These are phyloP conservation scores for Osmerus mordax DNA, from an alignment of 2,113 vertebrate genomes.

Conservation along the genomic window DNA sequence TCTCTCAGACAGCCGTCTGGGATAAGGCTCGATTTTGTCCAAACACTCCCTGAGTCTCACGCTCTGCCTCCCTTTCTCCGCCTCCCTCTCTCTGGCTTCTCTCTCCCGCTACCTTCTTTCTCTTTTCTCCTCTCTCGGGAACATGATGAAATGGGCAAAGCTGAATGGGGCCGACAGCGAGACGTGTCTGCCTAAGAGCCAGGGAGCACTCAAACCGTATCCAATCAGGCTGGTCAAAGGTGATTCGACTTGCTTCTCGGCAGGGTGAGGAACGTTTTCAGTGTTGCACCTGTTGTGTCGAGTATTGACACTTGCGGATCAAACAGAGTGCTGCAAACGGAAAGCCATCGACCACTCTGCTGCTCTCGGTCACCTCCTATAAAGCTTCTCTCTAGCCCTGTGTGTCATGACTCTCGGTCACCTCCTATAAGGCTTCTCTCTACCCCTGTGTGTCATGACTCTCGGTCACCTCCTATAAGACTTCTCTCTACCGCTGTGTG, in stretches of 20 bases:
- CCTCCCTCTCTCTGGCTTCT: slow-evolving; percentile 11
- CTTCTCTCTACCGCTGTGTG: not conserved
- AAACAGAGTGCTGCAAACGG: slow-evolving; percentile 1
- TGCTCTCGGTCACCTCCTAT: no score
- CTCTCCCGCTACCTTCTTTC: slow-evolving; percentile 34
- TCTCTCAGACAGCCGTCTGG: slow-evolving; percentile 42
- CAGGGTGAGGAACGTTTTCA: slow-evolving; percentile 27
- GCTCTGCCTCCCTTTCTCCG: slow-evolving; percentile 3
- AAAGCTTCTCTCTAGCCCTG: no score
- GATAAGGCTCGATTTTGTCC: slow-evolving; percentile 41
- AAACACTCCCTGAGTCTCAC: slow-evolving; percentile 16
- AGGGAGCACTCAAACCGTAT: slow-evolving; percentile 61
- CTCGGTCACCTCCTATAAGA: not conserved
- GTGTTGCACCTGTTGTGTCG: slow-evolving; percentile 18
- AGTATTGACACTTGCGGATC: slow-evolving; percentile 24
- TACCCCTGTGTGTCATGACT: slow-evolving; percentile 1
- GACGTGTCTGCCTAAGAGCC: slow-evolving; percentile 34
- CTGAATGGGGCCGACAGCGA: slow-evolving; percentile 47
- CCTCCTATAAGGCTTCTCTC: not conserved
- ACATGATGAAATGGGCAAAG: slow-evolving; percentile 48
- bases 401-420: not conserved
- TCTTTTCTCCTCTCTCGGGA: slow-evolving; percentile 36
- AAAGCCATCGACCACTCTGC: slow-evolving; percentile 6
- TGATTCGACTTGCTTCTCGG: slow-evolving; percentile 37
- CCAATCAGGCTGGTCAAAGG: slow-evolving; percentile 67